phyloP scores from a whole-genome alignment of 2,888 invertebrate species.

The Parnassius smintheus region DNA sequence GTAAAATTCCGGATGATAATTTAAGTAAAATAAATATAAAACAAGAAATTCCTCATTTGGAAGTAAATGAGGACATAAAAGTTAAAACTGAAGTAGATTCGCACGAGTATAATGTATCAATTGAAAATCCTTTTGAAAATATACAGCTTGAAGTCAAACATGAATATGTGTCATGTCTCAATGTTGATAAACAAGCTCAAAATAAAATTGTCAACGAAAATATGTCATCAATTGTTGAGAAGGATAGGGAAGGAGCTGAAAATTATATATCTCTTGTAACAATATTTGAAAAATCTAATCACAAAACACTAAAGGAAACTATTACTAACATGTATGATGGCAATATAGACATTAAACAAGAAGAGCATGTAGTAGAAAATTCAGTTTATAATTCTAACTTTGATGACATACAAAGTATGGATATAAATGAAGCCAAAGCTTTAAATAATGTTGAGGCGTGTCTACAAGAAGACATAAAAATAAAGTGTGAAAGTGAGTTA shows the following conservation, averaged over 20 bases:
- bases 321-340: conserved; percentile 26
- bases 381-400: conserved; percentile 57
- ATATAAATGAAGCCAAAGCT: conserved; percentile 61
- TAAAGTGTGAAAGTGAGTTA: conserved; percentile 47
- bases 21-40: conserved; percentile 30
- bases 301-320: conserved; percentile 1
- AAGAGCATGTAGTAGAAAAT: conserved; percentile 39
- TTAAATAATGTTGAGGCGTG: conserved; percentile 66
- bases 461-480: conserved; percentile 53
- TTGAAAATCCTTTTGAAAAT: conserved; percentile 42
- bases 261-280: background rate
- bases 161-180: conserved; percentile 31
- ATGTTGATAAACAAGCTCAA: conserved; percentile 1
- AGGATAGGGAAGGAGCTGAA: background rate
- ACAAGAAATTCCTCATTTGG: conserved; percentile 35
- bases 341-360: conserved; percentile 46
- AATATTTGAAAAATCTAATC: background rate
- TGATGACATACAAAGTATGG: conserved; percentile 57
- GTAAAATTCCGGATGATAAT: conserved; percentile 19
- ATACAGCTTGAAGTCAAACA: conserved; percentile 47
- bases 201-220: conserved; percentile 8
- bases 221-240: conserved; percentile 6
- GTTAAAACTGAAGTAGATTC: conserved; percentile 30
- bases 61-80: conserved; percentile 34
- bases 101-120: conserved; percentile 28